These are phyloP conservation scores for Polypterus bichir DNA, from an alignment of 2,113 vertebrate species.

Conservation along the genomic window DNA sequence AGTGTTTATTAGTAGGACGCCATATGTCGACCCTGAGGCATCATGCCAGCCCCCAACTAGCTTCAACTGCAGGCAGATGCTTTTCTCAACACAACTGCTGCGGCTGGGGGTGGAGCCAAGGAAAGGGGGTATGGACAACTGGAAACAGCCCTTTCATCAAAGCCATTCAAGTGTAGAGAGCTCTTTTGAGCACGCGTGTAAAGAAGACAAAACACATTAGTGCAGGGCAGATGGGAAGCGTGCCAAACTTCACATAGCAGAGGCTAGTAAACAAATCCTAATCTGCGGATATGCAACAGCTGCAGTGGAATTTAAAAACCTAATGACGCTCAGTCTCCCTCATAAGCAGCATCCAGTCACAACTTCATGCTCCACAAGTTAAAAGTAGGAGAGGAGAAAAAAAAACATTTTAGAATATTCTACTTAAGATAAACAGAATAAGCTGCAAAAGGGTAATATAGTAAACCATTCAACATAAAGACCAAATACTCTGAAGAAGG, in stretches of 20 bases:
- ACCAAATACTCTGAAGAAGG: too few relatives aligned
- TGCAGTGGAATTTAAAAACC: slow-evolving; percentile 5
- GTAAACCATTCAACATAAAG: too few relatives aligned
- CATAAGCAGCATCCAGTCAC: slow-evolving; percentile 27
- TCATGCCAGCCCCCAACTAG: slow-evolving; percentile 21
- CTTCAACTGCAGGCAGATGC: slow-evolving; percentile 18
- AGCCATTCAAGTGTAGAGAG: slow-evolving; percentile 15
- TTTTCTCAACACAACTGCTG: slow-evolving; percentile 33
- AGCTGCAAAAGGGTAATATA: too few relatives aligned
- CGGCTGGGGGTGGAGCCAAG: slow-evolving; percentile 16
- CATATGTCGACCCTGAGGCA: slow-evolving; percentile 46
- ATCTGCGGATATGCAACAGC: slow-evolving; percentile 5
- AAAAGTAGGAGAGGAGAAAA: slow-evolving; percentile 20
- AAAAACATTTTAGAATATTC: not conserved
- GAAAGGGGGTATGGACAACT: slow-evolving; percentile 21
- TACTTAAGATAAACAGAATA: slow-evolving; percentile 13
- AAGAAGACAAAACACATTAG: not conserved
- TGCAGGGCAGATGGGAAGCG: not conserved
- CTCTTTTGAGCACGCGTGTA: not conserved
- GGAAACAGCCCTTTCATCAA: slow-evolving; percentile 12
- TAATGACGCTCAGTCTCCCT: slow-evolving; percentile 5
- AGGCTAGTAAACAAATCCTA: slow-evolving; percentile 17
- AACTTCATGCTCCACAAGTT: slow-evolving; percentile 16
- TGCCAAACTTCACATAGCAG: slow-evolving; percentile 4
- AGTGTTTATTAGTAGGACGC: slow-evolving; percentile 27